These are phyloP conservation scores for Hyalella azteca DNA, from an alignment of 2,888 invertebrate genomes.

Conservation along the genomic window DNA sequence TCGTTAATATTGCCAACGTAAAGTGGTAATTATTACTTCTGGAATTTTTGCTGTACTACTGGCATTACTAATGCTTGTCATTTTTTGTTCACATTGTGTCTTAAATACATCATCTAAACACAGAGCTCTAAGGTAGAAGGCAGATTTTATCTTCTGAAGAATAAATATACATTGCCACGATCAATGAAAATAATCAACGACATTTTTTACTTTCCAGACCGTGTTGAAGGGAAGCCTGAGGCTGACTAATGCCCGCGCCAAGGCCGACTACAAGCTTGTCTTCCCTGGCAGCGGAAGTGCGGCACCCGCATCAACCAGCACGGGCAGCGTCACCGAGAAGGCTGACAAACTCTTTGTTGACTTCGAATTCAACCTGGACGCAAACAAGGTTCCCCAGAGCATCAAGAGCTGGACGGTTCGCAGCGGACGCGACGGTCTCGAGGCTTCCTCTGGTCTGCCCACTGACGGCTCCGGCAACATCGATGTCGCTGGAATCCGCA, in stretches of 20 bases:
- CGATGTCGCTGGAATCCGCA: neutral
- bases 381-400: neutral
- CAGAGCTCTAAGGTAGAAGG: too few relatives aligned
- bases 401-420: neutral
- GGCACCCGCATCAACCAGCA: neutral
- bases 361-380: neutral
- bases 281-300: constrained; percentile 7
- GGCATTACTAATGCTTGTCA: too few relatives aligned
- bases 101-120: too few relatives aligned
- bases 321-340: neutral
- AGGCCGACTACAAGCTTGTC: neutral
- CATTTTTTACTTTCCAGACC: neutral
- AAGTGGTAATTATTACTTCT: too few relatives aligned
- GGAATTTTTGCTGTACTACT: too few relatives aligned
- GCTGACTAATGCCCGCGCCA: neutral
- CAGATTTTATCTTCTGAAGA: too few relatives aligned
- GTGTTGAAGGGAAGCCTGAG: constrained; percentile 18
- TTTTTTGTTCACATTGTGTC: too few relatives aligned
- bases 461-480: neutral
- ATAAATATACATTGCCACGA: too few relatives aligned
- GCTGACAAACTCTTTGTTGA: constrained; percentile 32
- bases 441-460: neutral
- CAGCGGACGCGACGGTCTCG: neutral
- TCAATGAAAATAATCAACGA: neutral
- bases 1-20: too few relatives aligned